These are phyloP conservation scores for Acrocephalus arundinaceus DNA, from an alignment of 2,113 vertebrate genomes.

Conservation along the genomic window DNA sequence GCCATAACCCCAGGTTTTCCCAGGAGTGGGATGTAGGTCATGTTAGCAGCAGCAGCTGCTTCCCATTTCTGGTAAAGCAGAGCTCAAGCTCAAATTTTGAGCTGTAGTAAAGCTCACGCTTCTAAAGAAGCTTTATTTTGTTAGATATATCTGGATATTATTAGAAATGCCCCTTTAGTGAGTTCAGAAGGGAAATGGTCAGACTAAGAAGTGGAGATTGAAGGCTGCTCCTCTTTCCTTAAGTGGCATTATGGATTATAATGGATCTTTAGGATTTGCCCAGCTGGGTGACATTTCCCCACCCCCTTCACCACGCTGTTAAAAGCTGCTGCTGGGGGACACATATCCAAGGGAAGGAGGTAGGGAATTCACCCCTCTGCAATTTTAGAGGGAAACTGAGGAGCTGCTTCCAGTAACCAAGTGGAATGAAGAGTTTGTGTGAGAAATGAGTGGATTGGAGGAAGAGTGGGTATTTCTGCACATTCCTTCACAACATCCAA, in stretches of 20 bases:
- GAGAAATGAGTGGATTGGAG: background rate
- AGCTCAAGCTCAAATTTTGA: background rate
- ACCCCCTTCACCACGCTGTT: background rate
- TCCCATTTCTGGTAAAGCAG: background rate
- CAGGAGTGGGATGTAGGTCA: background rate
- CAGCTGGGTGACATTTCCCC: conserved; percentile 18
- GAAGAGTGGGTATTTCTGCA: background rate
- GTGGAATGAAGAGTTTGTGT: background rate
- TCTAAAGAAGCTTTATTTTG: conserved; percentile 39
- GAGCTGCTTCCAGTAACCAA: background rate
- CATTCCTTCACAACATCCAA: background rate
- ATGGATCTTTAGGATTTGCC: conserved; percentile 44
- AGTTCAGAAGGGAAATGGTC: conserved; percentile 35
- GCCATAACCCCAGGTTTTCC: background rate
- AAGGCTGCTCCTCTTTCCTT: conserved; percentile 30
- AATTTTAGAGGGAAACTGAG: background rate
- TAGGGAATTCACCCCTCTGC: background rate
- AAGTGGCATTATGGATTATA: conserved; percentile 57
- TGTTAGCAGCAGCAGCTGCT: background rate
- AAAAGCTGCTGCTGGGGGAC: background rate
- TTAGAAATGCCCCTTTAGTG: conserved; percentile 3
- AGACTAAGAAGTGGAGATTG: conserved; percentile 24
- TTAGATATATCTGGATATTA: conserved; percentile 10
- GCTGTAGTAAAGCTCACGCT: background rate
- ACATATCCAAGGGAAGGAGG: background rate